These are phyloP conservation scores for Pogona vitticeps DNA, from an alignment of 2,113 vertebrate genomes.

Conservation along the genomic window DNA sequence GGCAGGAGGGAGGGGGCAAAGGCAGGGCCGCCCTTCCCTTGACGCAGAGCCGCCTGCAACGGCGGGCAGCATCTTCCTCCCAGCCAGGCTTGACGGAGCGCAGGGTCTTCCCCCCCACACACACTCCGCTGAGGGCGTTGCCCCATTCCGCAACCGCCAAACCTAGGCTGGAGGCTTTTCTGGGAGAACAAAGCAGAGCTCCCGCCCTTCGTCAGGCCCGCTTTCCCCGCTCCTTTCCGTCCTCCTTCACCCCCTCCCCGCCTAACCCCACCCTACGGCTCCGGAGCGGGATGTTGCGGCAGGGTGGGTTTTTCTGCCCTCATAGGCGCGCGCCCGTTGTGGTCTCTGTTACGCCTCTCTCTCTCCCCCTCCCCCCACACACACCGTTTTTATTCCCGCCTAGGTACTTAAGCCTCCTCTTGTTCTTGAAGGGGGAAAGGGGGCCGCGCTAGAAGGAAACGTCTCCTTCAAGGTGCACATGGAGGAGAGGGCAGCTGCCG, in stretches of 20 bases:
- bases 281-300: background rate
- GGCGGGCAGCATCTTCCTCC: background rate
- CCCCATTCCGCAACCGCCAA: background rate
- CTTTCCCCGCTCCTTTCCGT: too few species aligned
- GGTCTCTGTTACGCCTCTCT: too few species aligned
- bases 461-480: too few species aligned
- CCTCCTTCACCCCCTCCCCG: background rate
- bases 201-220: too few species aligned
- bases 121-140: background rate
- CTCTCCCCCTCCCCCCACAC: too few species aligned
- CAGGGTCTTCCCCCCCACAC: background rate
- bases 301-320: too few species aligned
- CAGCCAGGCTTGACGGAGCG: background rate
- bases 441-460: too few species aligned
- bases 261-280: conserved; percentile 8
- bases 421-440: background rate
- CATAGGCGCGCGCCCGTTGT: too few species aligned
- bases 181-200: background rate
- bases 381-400: too few species aligned
- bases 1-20: conserved; percentile 23
- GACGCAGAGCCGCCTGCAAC: conserved; percentile 67
- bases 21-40: conserved; percentile 60
- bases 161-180: background rate
- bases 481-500: too few species aligned
- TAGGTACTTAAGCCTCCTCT: too few species aligned